These are phyloP conservation scores for Microtus richardsoni DNA, from an alignment of 2,113 vertebrate species.

Conservation along the genomic window DNA sequence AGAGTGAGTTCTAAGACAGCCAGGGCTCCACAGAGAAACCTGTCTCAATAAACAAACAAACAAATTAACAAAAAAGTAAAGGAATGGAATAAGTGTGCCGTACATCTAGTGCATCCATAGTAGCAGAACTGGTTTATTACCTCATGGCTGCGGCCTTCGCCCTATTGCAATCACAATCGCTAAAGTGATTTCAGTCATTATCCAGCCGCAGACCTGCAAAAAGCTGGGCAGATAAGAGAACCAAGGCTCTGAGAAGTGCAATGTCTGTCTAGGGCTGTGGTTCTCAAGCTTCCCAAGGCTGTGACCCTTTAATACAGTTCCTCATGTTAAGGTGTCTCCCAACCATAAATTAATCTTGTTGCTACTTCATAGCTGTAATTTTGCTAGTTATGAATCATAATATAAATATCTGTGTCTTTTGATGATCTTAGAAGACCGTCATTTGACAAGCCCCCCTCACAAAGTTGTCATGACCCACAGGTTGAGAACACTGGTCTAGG, in stretches of 20 bases:
- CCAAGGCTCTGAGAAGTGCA: background rate
- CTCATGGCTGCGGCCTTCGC: background rate
- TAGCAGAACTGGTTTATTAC: background rate
- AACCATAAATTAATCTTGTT: background rate
- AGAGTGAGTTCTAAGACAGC: background rate
- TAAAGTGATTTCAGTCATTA: background rate
- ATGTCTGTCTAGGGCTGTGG: background rate
- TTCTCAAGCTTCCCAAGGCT: background rate
- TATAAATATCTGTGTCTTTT: background rate
- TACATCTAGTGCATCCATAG: background rate
- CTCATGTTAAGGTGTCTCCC: background rate
- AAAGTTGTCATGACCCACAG: background rate
- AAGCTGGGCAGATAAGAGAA: constrained; percentile 3
- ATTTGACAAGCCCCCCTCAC: background rate
- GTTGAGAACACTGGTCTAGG: background rate
- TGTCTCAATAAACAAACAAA: background rate
- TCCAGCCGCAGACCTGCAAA: background rate
- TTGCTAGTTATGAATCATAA: background rate
- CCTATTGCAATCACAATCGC: background rate
- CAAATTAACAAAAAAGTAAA: background rate
- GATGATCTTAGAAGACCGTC: background rate
- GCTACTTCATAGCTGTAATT: background rate
- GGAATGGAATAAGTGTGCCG: background rate
- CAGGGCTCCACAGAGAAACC: background rate
- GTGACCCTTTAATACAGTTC: background rate